These are phyloP conservation scores for Myoxocephalus aenaeus DNA, from an alignment of 2,797 vertebrate species.

Conservation along the genomic window DNA sequence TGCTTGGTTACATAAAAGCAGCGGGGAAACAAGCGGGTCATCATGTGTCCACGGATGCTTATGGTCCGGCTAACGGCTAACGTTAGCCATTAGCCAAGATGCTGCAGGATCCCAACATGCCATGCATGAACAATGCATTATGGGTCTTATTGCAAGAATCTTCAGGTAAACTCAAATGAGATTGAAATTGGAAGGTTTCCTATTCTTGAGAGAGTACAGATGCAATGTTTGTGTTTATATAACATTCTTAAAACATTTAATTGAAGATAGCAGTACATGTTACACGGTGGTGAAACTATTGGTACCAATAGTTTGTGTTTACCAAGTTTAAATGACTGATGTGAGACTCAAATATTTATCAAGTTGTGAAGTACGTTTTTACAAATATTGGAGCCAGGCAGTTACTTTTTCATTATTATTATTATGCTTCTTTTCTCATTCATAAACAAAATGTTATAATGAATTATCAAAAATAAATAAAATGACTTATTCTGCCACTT, in stretches of 20 bases:
- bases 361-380: neutral
- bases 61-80: too few species aligned
- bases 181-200: too few species aligned
- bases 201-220: too few species aligned
- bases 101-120: conserved; percentile 21
- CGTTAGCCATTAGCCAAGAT: too few species aligned
- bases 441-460: neutral
- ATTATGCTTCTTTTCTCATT: neutral
- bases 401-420: neutral
- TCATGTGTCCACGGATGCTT: neutral
- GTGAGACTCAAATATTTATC: neutral
- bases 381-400: neutral
- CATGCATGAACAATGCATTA: neutral
- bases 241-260: neutral
- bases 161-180: too few species aligned
- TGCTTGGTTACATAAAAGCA: conserved; percentile 19
- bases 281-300: neutral
- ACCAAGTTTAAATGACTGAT: neutral
- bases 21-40: neutral
- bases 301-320: neutral
- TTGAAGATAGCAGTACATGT: neutral
- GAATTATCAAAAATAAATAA: neutral
- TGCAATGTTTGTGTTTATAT: too few species aligned
- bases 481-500: neutral
- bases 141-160: neutral